A percentile compares a stretch with the other conserved stretches of the same genome.
Conservation (phyloP, 2,888 invertebrate species). For the Melinaea marsaeus region DNA sequence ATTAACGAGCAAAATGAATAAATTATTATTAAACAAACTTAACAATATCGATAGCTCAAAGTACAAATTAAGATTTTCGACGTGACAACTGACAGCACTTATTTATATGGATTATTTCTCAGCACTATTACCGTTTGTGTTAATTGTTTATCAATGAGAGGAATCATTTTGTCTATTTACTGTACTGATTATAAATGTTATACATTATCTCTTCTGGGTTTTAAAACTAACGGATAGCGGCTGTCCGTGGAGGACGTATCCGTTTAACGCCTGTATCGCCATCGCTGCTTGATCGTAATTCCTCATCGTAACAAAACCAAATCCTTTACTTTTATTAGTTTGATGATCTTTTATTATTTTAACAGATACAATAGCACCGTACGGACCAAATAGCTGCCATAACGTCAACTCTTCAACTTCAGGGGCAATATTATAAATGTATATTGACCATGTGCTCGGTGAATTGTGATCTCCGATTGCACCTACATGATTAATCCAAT, state of each 20-base stretch:
- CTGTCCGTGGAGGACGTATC: constrained; percentile 70
- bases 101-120: constrained; percentile 53
- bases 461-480: constrained; percentile 72
- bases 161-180: constrained; percentile 68
- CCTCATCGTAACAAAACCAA: constrained; percentile 76
- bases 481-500: constrained; percentile 75
- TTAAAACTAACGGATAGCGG: constrained; percentile 76
- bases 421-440: constrained; percentile 75
- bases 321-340: constrained; percentile 76
- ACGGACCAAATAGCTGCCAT: constrained; percentile 76
- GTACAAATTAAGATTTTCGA: constrained; percentile 73
- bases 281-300: constrained; percentile 76
- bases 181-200: constrained; percentile 73
- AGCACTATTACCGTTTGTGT: constrained; percentile 52
- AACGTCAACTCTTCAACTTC: constrained; percentile 74
- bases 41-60: constrained; percentile 78
- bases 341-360: constrained; percentile 77
- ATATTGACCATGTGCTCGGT: constrained; percentile 75
- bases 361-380: constrained; percentile 78
- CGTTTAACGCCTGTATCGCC: constrained; percentile 76
- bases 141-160: constrained; percentile 63
- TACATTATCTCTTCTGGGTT: constrained; percentile 77
- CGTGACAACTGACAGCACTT: constrained; percentile 67
- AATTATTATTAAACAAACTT: constrained; percentile 78
- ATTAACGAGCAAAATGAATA: constrained; percentile 79